phyloP scores from a whole-genome alignment of 2,113 vertebrate species.

The Beaufortia kweichowensis region DNA sequence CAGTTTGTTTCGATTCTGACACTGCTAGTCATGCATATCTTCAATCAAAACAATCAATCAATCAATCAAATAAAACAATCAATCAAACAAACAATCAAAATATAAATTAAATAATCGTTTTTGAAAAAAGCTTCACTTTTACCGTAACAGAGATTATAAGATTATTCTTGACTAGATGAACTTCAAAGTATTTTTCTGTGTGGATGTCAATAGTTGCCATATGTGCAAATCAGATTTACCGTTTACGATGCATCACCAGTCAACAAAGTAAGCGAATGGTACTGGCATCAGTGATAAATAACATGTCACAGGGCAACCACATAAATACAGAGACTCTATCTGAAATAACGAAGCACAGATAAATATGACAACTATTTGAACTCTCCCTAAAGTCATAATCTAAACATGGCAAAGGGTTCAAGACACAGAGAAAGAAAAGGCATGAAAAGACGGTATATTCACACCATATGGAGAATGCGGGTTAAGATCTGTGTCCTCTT shows the following conservation, averaged over 20 bases:
- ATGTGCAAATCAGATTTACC: not conserved
- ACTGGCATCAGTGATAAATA: conserved; percentile 38
- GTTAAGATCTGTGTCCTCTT: conserved; percentile 35
- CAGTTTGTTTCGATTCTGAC: too few species aligned
- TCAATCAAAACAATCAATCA: too few species aligned
- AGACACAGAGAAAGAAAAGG: conserved; percentile 3
- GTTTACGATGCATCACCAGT: not conserved
- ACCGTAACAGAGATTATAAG: not conserved
- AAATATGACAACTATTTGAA: conserved; percentile 48
- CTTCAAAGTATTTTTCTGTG: not conserved
- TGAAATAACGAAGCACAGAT: conserved; percentile 26
- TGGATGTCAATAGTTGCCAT: not conserved
- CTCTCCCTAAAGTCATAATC: conserved; percentile 50
- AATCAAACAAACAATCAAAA: too few species aligned
- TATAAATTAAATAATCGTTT: too few species aligned
- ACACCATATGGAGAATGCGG: conserved; percentile 48
- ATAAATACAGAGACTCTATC: conserved; percentile 27
- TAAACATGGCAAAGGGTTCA: conserved; percentile 49
- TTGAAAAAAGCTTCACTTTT: too few species aligned
- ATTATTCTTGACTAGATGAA: not conserved
- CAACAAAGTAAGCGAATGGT: not conserved
- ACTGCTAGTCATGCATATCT: too few species aligned
- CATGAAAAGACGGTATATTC: conserved; percentile 53
- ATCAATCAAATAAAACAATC: too few species aligned
- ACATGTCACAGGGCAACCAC: conserved; percentile 34